phyloP scores from a whole-genome alignment of 2,797 vertebrate species.

The Anabacerthia variegaticeps region DNA sequence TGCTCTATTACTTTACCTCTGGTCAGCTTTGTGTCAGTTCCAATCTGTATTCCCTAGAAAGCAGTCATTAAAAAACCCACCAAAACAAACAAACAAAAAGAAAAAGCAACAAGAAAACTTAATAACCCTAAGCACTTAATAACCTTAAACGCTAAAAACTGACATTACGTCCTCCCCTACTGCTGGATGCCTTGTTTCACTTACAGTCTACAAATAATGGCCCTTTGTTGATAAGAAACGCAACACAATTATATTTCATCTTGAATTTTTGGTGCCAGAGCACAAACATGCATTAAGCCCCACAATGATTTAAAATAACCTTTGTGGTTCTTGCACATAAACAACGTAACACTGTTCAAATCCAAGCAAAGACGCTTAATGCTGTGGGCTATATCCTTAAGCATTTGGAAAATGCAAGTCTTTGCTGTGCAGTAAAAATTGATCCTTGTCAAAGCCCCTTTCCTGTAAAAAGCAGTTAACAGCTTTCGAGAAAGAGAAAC shows the following conservation, averaged over 20 bases:
- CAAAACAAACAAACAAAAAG: background rate
- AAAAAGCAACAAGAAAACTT: background rate
- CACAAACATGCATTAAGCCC: constrained; percentile 36
- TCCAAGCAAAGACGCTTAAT: constrained; percentile 49
- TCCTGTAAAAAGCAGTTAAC: background rate
- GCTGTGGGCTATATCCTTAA: constrained; percentile 55
- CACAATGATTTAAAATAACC: constrained; percentile 43
- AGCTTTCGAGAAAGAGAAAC: background rate
- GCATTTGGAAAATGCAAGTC: constrained; percentile 48
- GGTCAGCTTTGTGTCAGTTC: background rate
- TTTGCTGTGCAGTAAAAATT: constrained; percentile 39
- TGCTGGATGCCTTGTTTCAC: background rate
- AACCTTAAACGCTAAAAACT: background rate
- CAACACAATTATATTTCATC: constrained; percentile 8
- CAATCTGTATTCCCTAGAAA: constrained; percentile 47
- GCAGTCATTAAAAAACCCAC: background rate
- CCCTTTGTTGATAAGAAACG: constrained; percentile 45
- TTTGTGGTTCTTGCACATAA: constrained; percentile 28
- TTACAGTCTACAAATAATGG: constrained; percentile 14
- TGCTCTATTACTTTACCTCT: background rate
- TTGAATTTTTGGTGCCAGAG: constrained; percentile 37
- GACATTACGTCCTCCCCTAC: background rate
- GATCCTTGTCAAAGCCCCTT: constrained; percentile 46
- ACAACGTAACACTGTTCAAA: constrained; percentile 52
- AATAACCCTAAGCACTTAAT: background rate